These are phyloP conservation scores for Molossus alvarezi DNA, from an alignment of 2,797 vertebrate genomes.

Conservation along the genomic window DNA sequence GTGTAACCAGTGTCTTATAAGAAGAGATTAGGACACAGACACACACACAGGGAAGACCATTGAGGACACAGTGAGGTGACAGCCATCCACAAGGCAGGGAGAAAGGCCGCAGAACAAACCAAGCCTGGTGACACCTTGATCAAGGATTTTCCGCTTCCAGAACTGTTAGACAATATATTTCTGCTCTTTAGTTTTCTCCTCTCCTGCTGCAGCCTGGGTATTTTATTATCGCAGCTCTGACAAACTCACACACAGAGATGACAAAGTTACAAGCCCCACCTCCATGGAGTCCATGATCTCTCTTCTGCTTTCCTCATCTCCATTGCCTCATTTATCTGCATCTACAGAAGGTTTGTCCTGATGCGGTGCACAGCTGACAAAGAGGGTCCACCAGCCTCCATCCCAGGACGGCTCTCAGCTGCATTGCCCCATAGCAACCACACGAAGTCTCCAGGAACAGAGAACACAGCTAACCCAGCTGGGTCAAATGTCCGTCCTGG, in stretches of 20 bases:
- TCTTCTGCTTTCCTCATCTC: not conserved
- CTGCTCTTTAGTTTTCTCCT: not conserved
- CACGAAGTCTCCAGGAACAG: not conserved
- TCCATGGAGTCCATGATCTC: not conserved
- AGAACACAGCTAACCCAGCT: not conserved
- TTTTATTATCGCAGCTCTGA: not conserved
- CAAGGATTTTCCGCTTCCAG: not conserved
- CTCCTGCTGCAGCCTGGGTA: not conserved
- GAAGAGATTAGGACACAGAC: not conserved
- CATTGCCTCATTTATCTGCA: not conserved
- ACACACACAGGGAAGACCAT: not conserved
- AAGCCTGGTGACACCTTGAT: not conserved
- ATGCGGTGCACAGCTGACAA: rapidly evolving
- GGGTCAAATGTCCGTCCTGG: not conserved
- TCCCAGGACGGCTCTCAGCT: not conserved
- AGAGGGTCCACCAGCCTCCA: not conserved
- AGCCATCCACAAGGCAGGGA: not conserved
- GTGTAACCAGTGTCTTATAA: not conserved
- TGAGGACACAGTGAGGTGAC: not conserved
- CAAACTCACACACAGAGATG: not conserved
- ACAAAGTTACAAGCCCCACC: too few relatives aligned
- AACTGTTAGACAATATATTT: not conserved
- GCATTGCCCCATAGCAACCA: not conserved
- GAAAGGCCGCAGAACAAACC: not conserved
- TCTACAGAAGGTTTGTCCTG: not conserved